Conservation (phyloP, 2,113 vertebrate species). For the Cyprinodon brontotheroides region DNA sequence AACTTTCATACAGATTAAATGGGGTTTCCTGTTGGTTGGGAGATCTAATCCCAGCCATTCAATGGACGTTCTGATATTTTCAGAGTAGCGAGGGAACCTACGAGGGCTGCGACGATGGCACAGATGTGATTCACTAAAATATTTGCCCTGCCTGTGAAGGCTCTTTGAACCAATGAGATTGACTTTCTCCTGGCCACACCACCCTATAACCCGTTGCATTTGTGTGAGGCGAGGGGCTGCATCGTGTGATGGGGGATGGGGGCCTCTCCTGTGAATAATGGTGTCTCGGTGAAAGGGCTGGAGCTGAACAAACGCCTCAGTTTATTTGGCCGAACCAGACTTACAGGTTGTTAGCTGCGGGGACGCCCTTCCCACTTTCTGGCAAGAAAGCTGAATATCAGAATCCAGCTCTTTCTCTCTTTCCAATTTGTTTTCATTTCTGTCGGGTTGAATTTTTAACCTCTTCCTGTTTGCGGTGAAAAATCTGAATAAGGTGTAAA, state of each 20-base stretch:
- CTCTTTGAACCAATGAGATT: conserved; percentile 79
- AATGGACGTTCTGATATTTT: no score
- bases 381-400: conserved; percentile 52
- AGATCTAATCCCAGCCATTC: conserved; percentile 17
- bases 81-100: conserved; percentile 48
- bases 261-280: conserved; percentile 76
- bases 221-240: conserved; percentile 74
- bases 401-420: conserved; percentile 45
- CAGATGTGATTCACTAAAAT: conserved; percentile 75
- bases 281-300: conserved; percentile 74
- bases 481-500: conserved; percentile 1
- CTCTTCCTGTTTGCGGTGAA: background rate
- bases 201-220: conserved; percentile 78
- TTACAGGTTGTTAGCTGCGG: conserved; percentile 59
- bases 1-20: no score
- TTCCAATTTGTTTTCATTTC: conserved; percentile 4
- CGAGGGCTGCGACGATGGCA: conserved; percentile 60
- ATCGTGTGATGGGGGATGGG: conserved; percentile 73
- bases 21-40: conserved; percentile 20
- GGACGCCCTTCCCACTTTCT: no score
- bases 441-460: background rate
- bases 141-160: conserved; percentile 76
- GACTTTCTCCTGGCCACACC: conserved; percentile 77
- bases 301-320: conserved; percentile 75
- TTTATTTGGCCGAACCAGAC: conserved; percentile 78